Percentiles rank a stretch among this genome's conserved stretches.
These are phyloP conservation scores for Hypselothyrea guttata DNA, from an alignment of 2,888 invertebrate species.

Conservation along the genomic window DNA sequence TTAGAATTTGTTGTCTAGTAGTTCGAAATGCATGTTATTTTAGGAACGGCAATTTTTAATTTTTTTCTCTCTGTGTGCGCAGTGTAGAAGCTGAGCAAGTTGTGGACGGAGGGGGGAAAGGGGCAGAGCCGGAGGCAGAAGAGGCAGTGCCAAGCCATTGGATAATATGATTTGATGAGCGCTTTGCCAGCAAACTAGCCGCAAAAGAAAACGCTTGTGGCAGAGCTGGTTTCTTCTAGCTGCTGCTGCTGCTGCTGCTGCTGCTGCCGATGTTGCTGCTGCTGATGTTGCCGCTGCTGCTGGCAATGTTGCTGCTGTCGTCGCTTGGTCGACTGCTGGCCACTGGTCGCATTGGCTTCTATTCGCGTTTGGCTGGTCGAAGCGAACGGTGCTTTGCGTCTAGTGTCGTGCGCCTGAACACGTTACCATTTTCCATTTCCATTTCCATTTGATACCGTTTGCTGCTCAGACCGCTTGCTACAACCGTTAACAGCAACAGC, in stretches of 20 bases:
- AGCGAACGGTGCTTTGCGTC: slow-evolving; percentile 80
- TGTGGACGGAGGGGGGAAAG: no score
- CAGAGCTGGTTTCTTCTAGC: slow-evolving; percentile 37
- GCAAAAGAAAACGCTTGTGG: slow-evolving; percentile 28
- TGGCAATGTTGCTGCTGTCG: slow-evolving; percentile 1
- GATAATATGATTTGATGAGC: slow-evolving; percentile 56
- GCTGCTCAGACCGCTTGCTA: slow-evolving; percentile 41
- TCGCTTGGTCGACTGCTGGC: slow-evolving; percentile 32
- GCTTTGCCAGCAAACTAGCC: background rate
- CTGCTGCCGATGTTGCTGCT: slow-evolving; percentile 16
- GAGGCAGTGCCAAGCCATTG: slow-evolving; percentile 34
- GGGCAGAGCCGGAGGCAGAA: background rate
- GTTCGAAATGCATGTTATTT: no score
- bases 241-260: slow-evolving; percentile 2
- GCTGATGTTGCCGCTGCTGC: slow-evolving; percentile 20
- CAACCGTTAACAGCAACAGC: slow-evolving; percentile 57
- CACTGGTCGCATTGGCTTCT: slow-evolving; percentile 61
- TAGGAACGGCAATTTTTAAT: no score
- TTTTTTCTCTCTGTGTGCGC: no score
- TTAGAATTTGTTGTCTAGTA: no score
- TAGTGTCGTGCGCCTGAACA: slow-evolving; percentile 24
- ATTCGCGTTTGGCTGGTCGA: slow-evolving; percentile 82
- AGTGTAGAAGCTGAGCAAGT: background rate
- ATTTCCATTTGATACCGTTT: slow-evolving; percentile 25
- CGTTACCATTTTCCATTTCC: slow-evolving; percentile 21